These are phyloP conservation scores for Brachionus calyciflorus DNA, from an alignment of 1,140 invertebrate genomes.

Conservation along the genomic window DNA sequence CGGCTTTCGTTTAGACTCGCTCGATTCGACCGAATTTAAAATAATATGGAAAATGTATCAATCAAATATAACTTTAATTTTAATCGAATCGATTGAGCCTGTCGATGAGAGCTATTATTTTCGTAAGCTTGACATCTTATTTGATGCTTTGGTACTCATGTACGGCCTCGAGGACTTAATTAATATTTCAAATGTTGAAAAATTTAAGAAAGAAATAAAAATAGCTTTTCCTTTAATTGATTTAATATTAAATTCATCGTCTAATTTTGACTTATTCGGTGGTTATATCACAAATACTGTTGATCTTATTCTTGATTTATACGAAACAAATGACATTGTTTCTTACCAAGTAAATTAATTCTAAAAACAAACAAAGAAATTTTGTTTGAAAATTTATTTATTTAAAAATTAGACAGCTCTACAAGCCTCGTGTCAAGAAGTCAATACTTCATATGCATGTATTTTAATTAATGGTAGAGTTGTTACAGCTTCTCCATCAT, in stretches of 20 bases:
- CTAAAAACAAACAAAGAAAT: not conserved
- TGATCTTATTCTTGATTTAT: constrained; percentile 20
- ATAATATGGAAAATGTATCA: constrained; percentile 75
- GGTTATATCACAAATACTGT: constrained; percentile 23
- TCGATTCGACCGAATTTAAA: constrained; percentile 68
- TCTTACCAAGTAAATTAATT: not conserved
- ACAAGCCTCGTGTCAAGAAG: not conserved
- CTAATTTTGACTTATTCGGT: constrained; percentile 25
- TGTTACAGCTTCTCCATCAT: not conserved
- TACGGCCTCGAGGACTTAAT: constrained; percentile 74
- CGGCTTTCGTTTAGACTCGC: constrained; percentile 67
- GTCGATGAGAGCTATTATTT: constrained; percentile 56
- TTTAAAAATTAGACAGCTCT: not conserved
- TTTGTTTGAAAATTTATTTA: not conserved
- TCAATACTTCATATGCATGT: constrained; percentile 17
- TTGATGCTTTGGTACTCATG: constrained; percentile 72
- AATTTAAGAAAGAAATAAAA: constrained; percentile 64
- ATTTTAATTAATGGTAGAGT: constrained; percentile 13
- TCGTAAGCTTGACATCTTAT: constrained; percentile 68
- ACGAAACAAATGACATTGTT: not conserved
- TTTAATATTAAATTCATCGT: not conserved
- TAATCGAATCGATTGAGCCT: constrained; percentile 57
- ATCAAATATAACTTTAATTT: constrained; percentile 60
- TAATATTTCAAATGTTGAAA: constrained; percentile 72
- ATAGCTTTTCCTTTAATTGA: constrained; percentile 19